phyloP scores from a whole-genome alignment of 2,888 invertebrate species.

The Calameuta idolon region DNA sequence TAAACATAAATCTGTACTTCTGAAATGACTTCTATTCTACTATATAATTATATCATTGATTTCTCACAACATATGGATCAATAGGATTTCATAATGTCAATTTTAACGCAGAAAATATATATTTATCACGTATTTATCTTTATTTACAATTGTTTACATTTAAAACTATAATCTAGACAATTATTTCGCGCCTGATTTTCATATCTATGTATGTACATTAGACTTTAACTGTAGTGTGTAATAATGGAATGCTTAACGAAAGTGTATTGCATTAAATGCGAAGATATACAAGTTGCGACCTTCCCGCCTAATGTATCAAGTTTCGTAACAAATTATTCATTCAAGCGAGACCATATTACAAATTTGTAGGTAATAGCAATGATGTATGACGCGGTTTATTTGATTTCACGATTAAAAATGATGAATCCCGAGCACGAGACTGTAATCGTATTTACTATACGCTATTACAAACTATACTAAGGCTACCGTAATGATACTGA shows the following conservation, averaged over 20 bases:
- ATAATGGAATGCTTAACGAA: background rate
- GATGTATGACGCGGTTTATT: background rate
- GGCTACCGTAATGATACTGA: constrained; percentile 75
- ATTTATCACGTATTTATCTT: background rate
- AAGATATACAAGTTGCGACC: background rate
- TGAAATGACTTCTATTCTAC: background rate
- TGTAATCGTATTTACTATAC: background rate
- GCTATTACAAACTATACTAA: constrained; percentile 53
- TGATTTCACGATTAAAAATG: background rate
- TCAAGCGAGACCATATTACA: background rate
- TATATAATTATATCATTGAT: too few species aligned
- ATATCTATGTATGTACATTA: background rate
- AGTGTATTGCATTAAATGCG: background rate
- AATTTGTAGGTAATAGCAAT: background rate
- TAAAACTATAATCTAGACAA: background rate
- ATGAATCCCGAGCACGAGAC: background rate
- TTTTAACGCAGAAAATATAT: too few species aligned
- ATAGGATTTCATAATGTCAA: too few species aligned
- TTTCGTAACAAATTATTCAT: background rate
- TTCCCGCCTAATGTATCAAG: background rate
- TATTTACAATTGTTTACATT: background rate
- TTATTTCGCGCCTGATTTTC: background rate
- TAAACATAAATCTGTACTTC: background rate
- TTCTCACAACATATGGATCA: too few species aligned
- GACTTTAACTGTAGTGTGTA: background rate